Conservation (phyloP, 1,140 invertebrate species). For the Coelopa frigida region DNA sequence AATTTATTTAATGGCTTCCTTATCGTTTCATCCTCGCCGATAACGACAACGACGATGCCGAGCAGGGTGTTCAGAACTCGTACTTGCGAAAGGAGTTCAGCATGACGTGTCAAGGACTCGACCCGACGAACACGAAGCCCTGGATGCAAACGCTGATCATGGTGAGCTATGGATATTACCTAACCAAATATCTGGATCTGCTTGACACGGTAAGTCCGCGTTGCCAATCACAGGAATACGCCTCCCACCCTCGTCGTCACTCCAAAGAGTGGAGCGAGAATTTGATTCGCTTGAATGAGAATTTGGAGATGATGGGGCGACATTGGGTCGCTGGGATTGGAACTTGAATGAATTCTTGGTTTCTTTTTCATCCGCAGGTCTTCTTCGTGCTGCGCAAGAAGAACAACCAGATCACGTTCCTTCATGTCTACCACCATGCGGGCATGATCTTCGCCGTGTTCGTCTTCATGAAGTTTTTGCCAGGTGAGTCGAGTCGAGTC, state of each 20-base stretch:
- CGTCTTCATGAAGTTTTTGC: constrained; percentile 48
- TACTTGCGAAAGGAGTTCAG: constrained; percentile 52
- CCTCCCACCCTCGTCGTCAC: constrained; percentile 1
- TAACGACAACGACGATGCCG: no score
- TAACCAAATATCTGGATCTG: constrained; percentile 53
- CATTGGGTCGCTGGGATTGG: background rate
- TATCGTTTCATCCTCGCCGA: constrained; percentile 14
- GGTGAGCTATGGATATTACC: constrained; percentile 51
- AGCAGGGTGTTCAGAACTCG: constrained; percentile 44
- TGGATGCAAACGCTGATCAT: constrained; percentile 51
- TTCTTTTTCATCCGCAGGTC: constrained; percentile 39
- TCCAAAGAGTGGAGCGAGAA: background rate
- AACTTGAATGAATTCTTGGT: background rate
- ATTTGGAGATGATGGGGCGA: background rate
- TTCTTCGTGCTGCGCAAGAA: constrained; percentile 78
- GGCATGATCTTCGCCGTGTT: constrained; percentile 57
- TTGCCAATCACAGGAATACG: background rate
- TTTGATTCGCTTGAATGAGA: background rate
- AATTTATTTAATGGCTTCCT: constrained; percentile 14
- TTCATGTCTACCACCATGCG: constrained; percentile 78
- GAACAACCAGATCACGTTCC: constrained; percentile 68
- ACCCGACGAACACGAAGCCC: constrained; percentile 48
- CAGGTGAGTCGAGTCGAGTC: constrained; percentile 47
- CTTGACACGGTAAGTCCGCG: constrained; percentile 50
- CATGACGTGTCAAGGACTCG: constrained; percentile 57